Conservation (phyloP, 1,140 invertebrate species). For the Camponotus pennsylvanicus region DNA sequence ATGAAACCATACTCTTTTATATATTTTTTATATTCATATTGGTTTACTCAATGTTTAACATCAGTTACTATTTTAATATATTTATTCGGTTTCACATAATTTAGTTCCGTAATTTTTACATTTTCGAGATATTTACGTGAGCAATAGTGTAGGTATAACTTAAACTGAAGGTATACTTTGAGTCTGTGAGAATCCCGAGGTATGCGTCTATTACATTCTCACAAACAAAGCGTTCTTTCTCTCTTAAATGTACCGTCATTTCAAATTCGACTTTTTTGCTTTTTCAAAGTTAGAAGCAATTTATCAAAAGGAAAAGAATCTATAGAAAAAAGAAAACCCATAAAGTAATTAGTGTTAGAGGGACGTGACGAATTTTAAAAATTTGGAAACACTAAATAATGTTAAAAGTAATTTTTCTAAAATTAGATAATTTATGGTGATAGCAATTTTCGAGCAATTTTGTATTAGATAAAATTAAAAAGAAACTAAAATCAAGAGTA, state of each 20-base stretch:
- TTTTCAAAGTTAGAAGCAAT: background rate
- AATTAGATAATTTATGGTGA: no score
- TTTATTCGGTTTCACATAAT: background rate
- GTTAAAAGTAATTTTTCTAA: no score
- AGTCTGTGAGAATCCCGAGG: background rate
- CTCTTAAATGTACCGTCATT: background rate
- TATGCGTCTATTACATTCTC: constrained; percentile 15
- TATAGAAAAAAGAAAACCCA: no score
- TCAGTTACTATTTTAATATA: background rate
- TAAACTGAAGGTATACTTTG: background rate
- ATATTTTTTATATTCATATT: background rate
- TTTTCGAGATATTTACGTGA: background rate
- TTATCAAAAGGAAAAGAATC: no score
- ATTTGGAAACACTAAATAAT: no score
- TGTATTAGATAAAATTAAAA: background rate
- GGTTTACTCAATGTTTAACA: background rate
- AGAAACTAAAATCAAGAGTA: background rate
- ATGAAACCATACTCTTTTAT: background rate
- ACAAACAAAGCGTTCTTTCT: constrained; percentile 41
- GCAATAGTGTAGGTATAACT: background rate
- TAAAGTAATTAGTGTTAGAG: no score
- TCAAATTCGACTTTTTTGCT: background rate
- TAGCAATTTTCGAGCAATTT: background rate
- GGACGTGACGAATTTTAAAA: no score
- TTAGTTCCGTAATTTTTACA: background rate